These are phyloP conservation scores for Dendroctonus valens DNA, from an alignment of 1,140 invertebrate species.

Conservation along the genomic window DNA sequence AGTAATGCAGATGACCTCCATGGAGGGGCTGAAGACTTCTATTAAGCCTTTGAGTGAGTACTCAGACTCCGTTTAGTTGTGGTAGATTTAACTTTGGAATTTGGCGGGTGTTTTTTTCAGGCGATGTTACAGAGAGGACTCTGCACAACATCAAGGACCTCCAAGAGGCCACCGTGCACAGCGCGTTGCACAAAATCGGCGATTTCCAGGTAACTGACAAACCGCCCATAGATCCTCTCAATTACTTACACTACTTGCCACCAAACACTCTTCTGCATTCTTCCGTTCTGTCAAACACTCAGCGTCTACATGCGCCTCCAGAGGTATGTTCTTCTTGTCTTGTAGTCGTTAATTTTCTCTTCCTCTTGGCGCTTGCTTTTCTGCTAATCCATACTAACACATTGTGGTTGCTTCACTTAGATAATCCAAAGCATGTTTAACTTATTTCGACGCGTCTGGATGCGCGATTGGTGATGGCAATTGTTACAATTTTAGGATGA, in stretches of 20 bases:
- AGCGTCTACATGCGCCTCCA: constrained; percentile 21
- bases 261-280: constrained; percentile 33
- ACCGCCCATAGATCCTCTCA: constrained; percentile 18
- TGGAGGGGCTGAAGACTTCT: constrained; percentile 42
- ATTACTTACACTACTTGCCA: constrained; percentile 32
- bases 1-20: constrained; percentile 41
- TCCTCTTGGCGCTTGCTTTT: too few relatives aligned
- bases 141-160: constrained; percentile 54
- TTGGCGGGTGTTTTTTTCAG: constrained; percentile 29
- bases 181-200: constrained; percentile 60
- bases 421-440: neutral
- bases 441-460: neutral
- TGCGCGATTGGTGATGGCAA: neutral
- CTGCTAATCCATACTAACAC: too few relatives aligned
- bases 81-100: neutral
- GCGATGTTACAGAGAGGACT: constrained; percentile 44
- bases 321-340: constrained; percentile 23
- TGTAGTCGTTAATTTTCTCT: neutral
- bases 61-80: neutral
- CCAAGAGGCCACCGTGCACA: constrained; percentile 55
- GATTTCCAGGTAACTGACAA: constrained; percentile 56
- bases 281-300: constrained; percentile 29
- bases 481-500: constrained; percentile 52
- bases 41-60: constrained; percentile 44
- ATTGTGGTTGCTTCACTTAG: too few relatives aligned